These are phyloP conservation scores for Zapus hudsonius DNA, from an alignment of 2,113 vertebrate species.

Conservation along the genomic window DNA sequence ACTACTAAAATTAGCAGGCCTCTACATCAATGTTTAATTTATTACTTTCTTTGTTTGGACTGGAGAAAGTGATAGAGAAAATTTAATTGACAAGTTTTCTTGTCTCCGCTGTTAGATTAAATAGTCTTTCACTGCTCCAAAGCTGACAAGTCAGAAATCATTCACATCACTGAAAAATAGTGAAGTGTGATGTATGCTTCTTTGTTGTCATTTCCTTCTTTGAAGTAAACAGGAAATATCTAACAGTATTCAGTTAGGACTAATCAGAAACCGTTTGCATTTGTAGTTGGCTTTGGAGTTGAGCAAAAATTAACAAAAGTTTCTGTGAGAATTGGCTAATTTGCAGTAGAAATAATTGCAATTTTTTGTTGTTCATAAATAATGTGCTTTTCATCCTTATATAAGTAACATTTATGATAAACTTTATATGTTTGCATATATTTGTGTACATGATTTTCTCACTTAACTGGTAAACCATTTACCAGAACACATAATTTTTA, in stretches of 20 bases:
- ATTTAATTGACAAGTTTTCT: neutral
- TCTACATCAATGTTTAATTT: neutral
- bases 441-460: neutral
- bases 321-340: neutral
- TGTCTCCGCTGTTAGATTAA: neutral
- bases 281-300: neutral
- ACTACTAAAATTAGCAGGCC: neutral
- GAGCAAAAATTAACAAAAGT: neutral
- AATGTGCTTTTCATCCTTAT: neutral
- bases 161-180: neutral
- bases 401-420: neutral
- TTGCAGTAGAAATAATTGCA: neutral
- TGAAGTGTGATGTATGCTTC: neutral
- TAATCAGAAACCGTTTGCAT: neutral
- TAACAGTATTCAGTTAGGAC: neutral
- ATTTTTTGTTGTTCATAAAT: conserved; percentile 30
- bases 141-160: neutral
- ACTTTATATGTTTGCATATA: too few relatives aligned
- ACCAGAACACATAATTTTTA: neutral
- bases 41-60: neutral
- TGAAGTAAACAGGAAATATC: neutral
- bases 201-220: neutral
- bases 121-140: neutral
- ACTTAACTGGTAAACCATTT: neutral
- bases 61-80: neutral